Base-by-base conservation (phyloP, 2,797 vertebrate genomes). In the Geotrypetes seraphini region DNA sequence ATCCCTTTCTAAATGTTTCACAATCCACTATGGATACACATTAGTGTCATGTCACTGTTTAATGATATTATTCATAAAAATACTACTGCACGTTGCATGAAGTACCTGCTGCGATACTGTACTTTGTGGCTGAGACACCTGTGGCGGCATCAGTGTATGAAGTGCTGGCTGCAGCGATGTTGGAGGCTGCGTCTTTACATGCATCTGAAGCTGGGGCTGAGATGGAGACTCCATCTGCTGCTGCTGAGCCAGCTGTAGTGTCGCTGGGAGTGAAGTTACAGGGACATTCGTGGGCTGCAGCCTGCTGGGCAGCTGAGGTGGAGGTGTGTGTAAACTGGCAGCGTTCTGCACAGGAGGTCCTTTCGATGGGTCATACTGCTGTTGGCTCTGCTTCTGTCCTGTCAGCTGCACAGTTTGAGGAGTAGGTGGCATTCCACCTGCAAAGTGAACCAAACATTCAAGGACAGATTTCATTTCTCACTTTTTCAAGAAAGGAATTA, bases 301-400 rank as follows among this genome's bases (percentile, higher is more conserved):
- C 22, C 90, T 78, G 17, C 75, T 66, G 0, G n/a, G n/a, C n/a
- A n/a, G n/a, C n/a, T n/a, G n/a, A n/a, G n/a, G n/a, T 0, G 90
- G 89, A 2, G 90, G 90, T 0, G 88, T 92, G 60, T 92, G 89
- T 21, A 90, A 69, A 25, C 88, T 93, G 7, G 89, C 92, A 0
- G 89, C 90, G 3, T 93, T 92, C 79, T 93, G 88, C 46, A 92
- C 90, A 0, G 89, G 91, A 3, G 92, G 92, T 17, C 91, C 91
- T 69, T 92, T 92, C 25, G 92, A 96, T 4, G 85, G 89, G 71
- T 96, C 92, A n/a, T n/a, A n/a, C 35, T 86, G 83, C 42, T 86
- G 84, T 53, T 88, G 84, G 46, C 58, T 93, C 65, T 81, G 82
- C 62, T 89, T 88, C 73, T 89, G 88, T 22, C 83, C 89, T 25